Conservation (phyloP, 2,113 vertebrate genomes). For the Coturnix japonica region DNA sequence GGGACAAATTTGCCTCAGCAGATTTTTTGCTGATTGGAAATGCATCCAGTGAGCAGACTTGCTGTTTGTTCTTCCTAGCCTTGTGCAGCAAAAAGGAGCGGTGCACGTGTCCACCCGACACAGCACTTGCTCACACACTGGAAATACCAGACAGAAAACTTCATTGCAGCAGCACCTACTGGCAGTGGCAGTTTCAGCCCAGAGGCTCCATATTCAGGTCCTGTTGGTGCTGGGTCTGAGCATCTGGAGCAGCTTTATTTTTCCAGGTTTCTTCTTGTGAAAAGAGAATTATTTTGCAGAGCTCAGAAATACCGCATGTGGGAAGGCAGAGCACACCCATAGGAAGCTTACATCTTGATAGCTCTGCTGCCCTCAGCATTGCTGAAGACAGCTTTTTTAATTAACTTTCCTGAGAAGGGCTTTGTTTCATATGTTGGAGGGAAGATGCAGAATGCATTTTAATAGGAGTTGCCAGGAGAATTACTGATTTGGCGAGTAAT, state of each 20-base stretch:
- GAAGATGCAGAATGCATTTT: conserved; percentile 50
- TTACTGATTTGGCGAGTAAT: conserved; percentile 70
- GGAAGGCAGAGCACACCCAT: neutral
- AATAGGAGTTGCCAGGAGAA: conserved; percentile 54
- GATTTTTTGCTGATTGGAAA: neutral
- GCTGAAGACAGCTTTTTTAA: conserved; percentile 50
- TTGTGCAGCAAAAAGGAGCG: neutral
- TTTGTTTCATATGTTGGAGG: neutral
- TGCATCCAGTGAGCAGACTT: neutral
- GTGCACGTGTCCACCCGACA: neutral
- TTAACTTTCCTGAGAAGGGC: conserved; percentile 51
- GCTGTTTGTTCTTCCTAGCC: neutral
- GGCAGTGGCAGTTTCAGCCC: neutral
- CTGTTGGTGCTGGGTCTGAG: rapidly evolving
- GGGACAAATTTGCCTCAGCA: neutral
- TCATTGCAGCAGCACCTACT: neutral
- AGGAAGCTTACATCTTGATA: neutral
- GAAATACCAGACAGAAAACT: neutral
- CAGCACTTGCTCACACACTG: neutral
- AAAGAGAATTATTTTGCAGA: neutral
- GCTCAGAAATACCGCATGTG: neutral
- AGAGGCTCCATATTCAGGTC: rapidly evolving
- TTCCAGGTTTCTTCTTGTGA: neutral
- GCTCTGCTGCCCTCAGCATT: conserved; percentile 31
- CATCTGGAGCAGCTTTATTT: neutral